Base-by-base conservation (phyloP, 2,888 invertebrate species). In the Hemithea aestivaria region DNA sequence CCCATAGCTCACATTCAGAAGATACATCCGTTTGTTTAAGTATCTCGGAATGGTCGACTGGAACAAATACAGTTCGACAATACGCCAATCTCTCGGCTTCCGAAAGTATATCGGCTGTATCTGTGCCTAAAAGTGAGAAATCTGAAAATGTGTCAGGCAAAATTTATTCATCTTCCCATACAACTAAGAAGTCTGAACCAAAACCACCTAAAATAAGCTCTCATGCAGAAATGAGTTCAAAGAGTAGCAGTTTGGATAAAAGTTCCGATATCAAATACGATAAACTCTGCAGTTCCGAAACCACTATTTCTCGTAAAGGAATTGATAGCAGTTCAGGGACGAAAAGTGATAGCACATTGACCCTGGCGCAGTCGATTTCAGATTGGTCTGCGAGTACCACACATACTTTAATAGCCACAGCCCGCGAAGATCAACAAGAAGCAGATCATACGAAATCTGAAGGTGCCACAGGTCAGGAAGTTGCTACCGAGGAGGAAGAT, bases 11-110 rank as follows among this genome's bases (percentile, higher is more conserved):
- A 0, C 94, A 94, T 74, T 94, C 95, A 4, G 95, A 95, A 73
- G 95, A 95, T 59, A 95, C 95, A 0, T 95, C 95, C 0, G 92
- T 95, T 67, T 95, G 95, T 9, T 79, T 95, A 20, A 95, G 95
- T 61, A 92, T 94, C 60, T 95, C 95, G 1, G 95, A 96, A 62
- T 95, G 95, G 94, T 95, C 95, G 0, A 95, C 94, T 22, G 95
- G 94, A 33, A 95, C 94, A 0, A 95, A 94, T 53, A 95, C 95
- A 0, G 95, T 95, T 1, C 90, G 93, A 1, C 93, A 94, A 65
- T 95, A 93, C 58, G 93, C 92, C 27, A 93, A 93, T 77, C 84
- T 93, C 20, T 93, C 93, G 0, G 92, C 92, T 16, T 91, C 91
- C 6, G 91, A 91, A 62, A 91, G 91, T 61, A 80, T 90, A 23